These are phyloP conservation scores for Muricea muricata DNA, from an alignment of 92 coral and sea anemone species.

Conservation along the genomic window DNA sequence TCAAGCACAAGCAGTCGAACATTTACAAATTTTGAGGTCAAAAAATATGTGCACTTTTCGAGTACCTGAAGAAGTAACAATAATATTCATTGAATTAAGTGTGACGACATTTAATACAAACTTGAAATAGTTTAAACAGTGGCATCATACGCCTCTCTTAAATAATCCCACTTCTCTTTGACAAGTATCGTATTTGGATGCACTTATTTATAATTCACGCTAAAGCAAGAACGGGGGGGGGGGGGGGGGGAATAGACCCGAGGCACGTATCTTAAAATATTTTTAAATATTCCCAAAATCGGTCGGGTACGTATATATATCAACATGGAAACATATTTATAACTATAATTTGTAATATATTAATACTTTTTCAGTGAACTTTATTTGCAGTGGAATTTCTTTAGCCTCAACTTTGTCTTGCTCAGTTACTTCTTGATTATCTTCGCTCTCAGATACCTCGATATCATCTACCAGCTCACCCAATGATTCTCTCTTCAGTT, in stretches of 20 bases:
- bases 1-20: constrained; percentile 84
- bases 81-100: too few relatives aligned
- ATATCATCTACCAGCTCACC: constrained; percentile 61
- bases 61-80: constrained; percentile 81
- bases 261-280: too few relatives aligned
- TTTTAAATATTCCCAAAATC: too few relatives aligned
- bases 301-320: too few relatives aligned
- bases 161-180: too few relatives aligned
- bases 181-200: too few relatives aligned
- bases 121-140: too few relatives aligned
- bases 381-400: constrained; percentile 80
- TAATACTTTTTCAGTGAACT: constrained; percentile 76
- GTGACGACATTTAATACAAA: too few relatives aligned
- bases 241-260: too few relatives aligned
- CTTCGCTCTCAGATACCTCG: constrained; percentile 34
- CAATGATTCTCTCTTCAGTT: constrained; percentile 77
- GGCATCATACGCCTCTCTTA: too few relatives aligned
- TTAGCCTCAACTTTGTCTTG: constrained; percentile 75
- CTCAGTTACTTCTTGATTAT: constrained; percentile 60
- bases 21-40: constrained; percentile 79
- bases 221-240: too few relatives aligned
- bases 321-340: background rate
- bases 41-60: constrained; percentile 89
- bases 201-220: too few relatives aligned
- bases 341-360: background rate